Evolutionary conservation across 2,113 vertebrate species (phyloP).

Genomic region (Phainopepla nitens): DNA sequence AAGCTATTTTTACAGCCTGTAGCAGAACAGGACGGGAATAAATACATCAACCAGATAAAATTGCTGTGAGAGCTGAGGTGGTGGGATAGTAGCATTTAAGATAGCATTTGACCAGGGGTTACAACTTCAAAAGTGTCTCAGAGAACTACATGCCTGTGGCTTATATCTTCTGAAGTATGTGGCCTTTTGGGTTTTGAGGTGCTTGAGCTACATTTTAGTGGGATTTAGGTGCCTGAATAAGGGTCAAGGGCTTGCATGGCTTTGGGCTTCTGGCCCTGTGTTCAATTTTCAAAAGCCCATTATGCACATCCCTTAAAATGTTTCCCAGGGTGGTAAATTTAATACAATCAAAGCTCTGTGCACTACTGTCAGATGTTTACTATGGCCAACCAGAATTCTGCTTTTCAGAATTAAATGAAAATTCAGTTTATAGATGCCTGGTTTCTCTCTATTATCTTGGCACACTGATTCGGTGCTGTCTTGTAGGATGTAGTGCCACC

Average conservation of each 20-base stretch:
- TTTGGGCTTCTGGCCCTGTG: background rate
- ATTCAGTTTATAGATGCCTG: constrained; percentile 2
- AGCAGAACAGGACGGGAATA: constrained; percentile 15
- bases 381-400: background rate
- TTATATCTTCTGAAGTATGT: constrained; percentile 34
- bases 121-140: constrained; percentile 8
- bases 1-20: constrained; percentile 40
- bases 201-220: constrained; percentile 33
- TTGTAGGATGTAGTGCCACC: constrained; percentile 59
- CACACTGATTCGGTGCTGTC: constrained; percentile 21
- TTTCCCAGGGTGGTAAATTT: background rate
- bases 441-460: constrained; percentile 37
- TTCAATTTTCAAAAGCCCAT: background rate
- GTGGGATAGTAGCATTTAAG: constrained; percentile 42
- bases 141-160: constrained; percentile 1
- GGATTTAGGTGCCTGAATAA: constrained; percentile 37
- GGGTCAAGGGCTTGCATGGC: constrained; percentile 24
- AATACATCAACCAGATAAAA: constrained; percentile 50
- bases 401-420: background rate
- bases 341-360: background rate
- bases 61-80: constrained; percentile 17
- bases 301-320: background rate
- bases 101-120: constrained; percentile 55
- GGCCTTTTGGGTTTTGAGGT: constrained; percentile 25
- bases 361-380: background rate